Percentiles rank a stretch among this genome's conserved stretches.
phyloP scores from a whole-genome alignment of 2,113 vertebrate genomes.

The Myocastor coypus region DNA sequence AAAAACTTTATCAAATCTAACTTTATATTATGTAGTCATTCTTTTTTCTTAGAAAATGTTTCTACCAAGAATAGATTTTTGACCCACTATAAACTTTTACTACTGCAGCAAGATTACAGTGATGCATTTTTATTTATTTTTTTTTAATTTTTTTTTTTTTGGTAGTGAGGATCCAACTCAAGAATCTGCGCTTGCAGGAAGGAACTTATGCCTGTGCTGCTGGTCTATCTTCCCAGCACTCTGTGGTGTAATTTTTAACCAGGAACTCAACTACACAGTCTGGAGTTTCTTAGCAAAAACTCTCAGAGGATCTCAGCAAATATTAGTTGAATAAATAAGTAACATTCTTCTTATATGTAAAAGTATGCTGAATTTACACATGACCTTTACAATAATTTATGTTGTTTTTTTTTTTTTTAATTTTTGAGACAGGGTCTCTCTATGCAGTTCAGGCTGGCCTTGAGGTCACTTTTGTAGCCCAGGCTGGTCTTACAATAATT shows the following conservation, averaged over 20 bases:
- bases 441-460: no score
- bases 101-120: not conserved
- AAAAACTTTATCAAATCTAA: not conserved
- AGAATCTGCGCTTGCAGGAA: no score
- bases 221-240: no score
- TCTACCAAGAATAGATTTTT: not conserved
- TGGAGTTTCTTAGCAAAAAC: not conserved
- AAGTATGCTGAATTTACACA: not conserved
- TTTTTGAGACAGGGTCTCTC: no score
- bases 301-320: not conserved
- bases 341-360: not conserved
- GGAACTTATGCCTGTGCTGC: no score
- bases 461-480: no score
- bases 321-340: constrained; percentile 28
- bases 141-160: no score
- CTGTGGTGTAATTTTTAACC: not conserved
- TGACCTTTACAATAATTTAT: not conserved
- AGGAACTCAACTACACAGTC: not conserved
- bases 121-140: no score
- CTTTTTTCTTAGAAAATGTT: constrained; percentile 30
- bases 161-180: no score
- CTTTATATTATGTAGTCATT: not conserved
- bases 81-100: not conserved
- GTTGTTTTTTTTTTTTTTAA: no score
- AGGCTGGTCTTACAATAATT: not conserved